phyloP scores from a whole-genome alignment of 2,113 vertebrate species.

The Neogale vison region DNA sequence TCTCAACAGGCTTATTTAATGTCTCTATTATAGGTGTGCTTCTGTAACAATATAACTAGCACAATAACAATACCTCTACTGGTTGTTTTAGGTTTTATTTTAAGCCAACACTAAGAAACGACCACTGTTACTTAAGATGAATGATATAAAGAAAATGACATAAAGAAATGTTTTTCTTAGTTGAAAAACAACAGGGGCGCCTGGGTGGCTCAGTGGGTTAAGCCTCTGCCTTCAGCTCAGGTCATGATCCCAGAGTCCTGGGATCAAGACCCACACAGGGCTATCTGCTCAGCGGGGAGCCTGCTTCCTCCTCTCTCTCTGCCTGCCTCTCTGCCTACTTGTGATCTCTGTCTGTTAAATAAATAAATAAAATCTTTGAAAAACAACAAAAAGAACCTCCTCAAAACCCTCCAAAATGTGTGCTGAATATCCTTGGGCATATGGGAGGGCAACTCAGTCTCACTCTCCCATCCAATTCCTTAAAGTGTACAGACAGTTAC shows the following conservation, averaged over 20 bases:
- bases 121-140: neutral
- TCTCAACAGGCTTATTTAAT: conserved; percentile 78
- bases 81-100: conserved; percentile 67
- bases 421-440: neutral
- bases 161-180: neutral
- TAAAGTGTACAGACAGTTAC: neutral
- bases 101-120: conserved; percentile 50
- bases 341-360: too few relatives aligned
- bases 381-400: neutral
- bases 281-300: too few relatives aligned
- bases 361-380: too few relatives aligned
- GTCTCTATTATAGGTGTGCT: conserved; percentile 71
- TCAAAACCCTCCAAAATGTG: neutral
- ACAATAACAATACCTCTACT: conserved; percentile 79
- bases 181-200: neutral
- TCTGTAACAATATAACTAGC: conserved; percentile 76
- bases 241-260: too few relatives aligned
- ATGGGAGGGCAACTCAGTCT: neutral
- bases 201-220: too few relatives aligned
- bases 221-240: too few relatives aligned
- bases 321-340: too few relatives aligned
- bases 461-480: neutral
- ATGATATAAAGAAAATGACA: conserved; percentile 10
- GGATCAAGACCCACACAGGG: too few relatives aligned
- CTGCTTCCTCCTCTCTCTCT: too few relatives aligned